Evolutionary conservation across 2,797 vertebrate genomes (phyloP).

Genomic region (Cuniculus paca): DNA sequence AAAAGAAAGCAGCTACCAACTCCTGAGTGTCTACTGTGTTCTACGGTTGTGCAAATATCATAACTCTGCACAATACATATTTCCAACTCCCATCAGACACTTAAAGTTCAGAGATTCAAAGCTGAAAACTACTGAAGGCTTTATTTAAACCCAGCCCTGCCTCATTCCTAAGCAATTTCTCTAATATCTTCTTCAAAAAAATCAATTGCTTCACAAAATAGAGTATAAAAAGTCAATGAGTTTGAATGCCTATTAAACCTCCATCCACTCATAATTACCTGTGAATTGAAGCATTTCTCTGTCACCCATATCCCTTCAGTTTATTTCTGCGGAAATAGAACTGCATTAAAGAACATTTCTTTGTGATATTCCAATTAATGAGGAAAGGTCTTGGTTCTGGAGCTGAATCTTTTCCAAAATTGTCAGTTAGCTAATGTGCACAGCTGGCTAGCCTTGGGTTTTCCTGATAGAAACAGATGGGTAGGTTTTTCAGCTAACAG

Average conservation of each 20-base stretch:
- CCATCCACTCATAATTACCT: constrained; percentile 2
- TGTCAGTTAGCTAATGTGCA: constrained; percentile 43
- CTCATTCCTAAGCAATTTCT: constrained; percentile 17
- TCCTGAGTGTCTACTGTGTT: constrained; percentile 39
- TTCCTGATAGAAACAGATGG: constrained; percentile 53
- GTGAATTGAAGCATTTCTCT: constrained; percentile 12
- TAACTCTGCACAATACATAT: background rate
- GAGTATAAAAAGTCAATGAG: background rate
- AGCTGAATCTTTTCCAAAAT: background rate
- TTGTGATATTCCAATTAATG: background rate
- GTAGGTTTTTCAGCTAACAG: constrained; percentile 31
- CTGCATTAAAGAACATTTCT: constrained; percentile 51
- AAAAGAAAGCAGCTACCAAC: constrained; percentile 55
- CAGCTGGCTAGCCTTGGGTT: constrained; percentile 10
- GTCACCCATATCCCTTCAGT: background rate
- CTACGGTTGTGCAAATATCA: constrained; percentile 53
- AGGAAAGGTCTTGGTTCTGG: background rate
- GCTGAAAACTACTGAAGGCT: constrained; percentile 12
- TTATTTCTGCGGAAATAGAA: background rate
- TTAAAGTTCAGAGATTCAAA: constrained; percentile 38
- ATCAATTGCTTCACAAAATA: constrained; percentile 32
- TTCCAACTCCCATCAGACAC: constrained; percentile 35
- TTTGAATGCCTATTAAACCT: background rate
- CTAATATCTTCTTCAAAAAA: constrained; percentile 46
- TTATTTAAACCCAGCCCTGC: constrained; percentile 10